A percentile compares a stretch with the other conserved stretches of the same genome.
These are phyloP conservation scores for Eilema caniola DNA, from an alignment of 2,888 invertebrate species.

Conservation along the genomic window DNA sequence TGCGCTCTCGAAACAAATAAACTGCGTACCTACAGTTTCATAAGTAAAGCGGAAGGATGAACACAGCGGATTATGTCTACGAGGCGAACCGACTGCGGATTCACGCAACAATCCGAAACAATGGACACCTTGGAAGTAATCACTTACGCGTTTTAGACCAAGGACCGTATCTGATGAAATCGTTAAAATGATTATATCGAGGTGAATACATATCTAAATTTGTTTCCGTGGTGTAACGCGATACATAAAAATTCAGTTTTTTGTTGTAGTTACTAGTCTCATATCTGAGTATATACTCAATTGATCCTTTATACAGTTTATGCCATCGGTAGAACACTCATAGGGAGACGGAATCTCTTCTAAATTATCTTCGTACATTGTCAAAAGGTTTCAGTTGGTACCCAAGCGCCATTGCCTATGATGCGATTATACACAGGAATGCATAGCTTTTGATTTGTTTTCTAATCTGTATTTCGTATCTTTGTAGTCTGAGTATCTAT, in stretches of 20 bases:
- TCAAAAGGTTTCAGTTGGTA: too few relatives aligned
- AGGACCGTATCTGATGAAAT: slow-evolving; percentile 49
- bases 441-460: too few relatives aligned
- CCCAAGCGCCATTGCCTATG: too few relatives aligned
- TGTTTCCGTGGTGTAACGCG: not conserved
- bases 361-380: too few relatives aligned
- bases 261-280: too few relatives aligned
- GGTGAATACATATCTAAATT: not conserved
- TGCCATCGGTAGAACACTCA: too few relatives aligned
- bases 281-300: not conserved
- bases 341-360: too few relatives aligned
- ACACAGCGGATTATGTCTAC: slow-evolving; percentile 23
- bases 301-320: too few relatives aligned
- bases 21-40: slow-evolving; percentile 10
- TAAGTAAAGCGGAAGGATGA: slow-evolving; percentile 50
- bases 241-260: not conserved
- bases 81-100: slow-evolving; percentile 61
- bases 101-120: slow-evolving; percentile 58
- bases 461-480: too few relatives aligned
- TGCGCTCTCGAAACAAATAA: not conserved
- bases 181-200: slow-evolving; percentile 38
- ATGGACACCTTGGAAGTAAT: slow-evolving; percentile 56
- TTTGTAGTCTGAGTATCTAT: too few relatives aligned
- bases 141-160: slow-evolving; percentile 46
- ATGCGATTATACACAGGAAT: too few relatives aligned